Evolutionary conservation across 2,888 invertebrate genomes (phyloP), one percentile per base, ranked within the genome.

Genomic region (Sphaerophoria rueppellii): DNA sequence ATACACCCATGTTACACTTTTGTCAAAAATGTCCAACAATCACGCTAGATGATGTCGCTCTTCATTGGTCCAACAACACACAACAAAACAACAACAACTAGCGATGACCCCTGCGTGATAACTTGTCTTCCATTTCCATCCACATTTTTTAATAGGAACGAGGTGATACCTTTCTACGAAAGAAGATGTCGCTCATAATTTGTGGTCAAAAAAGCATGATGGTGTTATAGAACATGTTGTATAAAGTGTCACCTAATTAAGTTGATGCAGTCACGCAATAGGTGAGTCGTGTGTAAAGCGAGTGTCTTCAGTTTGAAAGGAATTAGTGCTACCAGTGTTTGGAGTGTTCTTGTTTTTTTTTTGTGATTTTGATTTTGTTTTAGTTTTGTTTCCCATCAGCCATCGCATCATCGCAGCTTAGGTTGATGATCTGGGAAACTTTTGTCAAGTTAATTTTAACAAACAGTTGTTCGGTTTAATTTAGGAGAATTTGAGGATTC

Each of bases 211-310:
- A 24, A 24, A 24, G 24, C 24, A 24, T 24, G 76, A 69, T 80
- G 76, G 85, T 70, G 85, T 76, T 80, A 72, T 52, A 75, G 75
- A 80, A 76, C 60, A 76, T 75, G 50, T 65, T 65, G 46, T 50
- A 74, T 61, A 74, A 71, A 75, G 72, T 85, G 85, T 80, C 85
- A 85, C 70, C 85, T 76, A 80, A 85, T 85, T 80, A 81, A 80
- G 72, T 58, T 85, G 80, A 69, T 32, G 69, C 57, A 46, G 76
- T 69, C 85, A 85, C 85, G 85, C 85, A 73, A 73, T 24, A 24
- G 24, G 24, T 24, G 24, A 24, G 24, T 24, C 24, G 58, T 70
- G 58, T 76, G 63, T 35, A 11, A 11, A 12, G 12, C 40, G 9
- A 43, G 4, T 43, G 9, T 9, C 9, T 11, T 11, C 43, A 11